A percentile compares a stretch with the other conserved stretches of the same genome.
Evolutionary conservation across 2,888 invertebrate species (phyloP).

Genomic region (Stenoptilia bipunctidactyla): DNA sequence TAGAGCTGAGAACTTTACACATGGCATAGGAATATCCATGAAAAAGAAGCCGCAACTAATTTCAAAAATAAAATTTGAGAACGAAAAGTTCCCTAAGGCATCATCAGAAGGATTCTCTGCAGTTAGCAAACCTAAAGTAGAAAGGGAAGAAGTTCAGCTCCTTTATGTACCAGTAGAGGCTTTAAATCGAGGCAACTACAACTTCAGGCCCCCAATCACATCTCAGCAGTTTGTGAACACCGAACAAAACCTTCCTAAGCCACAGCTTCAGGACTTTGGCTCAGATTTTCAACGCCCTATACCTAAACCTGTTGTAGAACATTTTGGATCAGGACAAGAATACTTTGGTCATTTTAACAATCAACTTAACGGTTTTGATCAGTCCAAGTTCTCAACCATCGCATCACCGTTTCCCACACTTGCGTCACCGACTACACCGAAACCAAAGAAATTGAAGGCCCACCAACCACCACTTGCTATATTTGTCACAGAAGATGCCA

Average conservation of each 20-base stretch:
- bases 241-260: slow-evolving; percentile 28
- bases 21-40: slow-evolving; percentile 20
- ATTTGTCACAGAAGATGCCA: slow-evolving; percentile 74
- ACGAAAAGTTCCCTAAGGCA: no score
- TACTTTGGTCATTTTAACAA: slow-evolving; percentile 46
- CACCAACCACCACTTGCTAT: slow-evolving; percentile 89
- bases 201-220: slow-evolving; percentile 40
- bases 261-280: slow-evolving; percentile 29
- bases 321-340: slow-evolving; percentile 30
- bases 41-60: slow-evolving; percentile 44
- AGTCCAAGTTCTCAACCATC: slow-evolving; percentile 47
- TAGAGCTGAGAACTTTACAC: slow-evolving; percentile 40
- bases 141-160: slow-evolving; percentile 80
- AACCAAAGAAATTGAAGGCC: slow-evolving; percentile 75
- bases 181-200: slow-evolving; percentile 65
- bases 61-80: slow-evolving; percentile 32
- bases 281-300: slow-evolving; percentile 33
- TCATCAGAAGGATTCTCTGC: slow-evolving; percentile 20
- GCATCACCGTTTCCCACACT: slow-evolving; percentile 44
- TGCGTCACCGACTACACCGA: slow-evolving; percentile 44
- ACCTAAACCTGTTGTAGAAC: slow-evolving; percentile 28
- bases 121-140: slow-evolving; percentile 34
- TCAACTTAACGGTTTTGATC: slow-evolving; percentile 29
- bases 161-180: slow-evolving; percentile 87
- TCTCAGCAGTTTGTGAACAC: slow-evolving; percentile 33